A percentile compares a stretch with the other conserved stretches of the same genome.
Evolutionary conservation across 2,113 vertebrate species (phyloP).

Genomic region (Oreochromis aureus): DNA sequence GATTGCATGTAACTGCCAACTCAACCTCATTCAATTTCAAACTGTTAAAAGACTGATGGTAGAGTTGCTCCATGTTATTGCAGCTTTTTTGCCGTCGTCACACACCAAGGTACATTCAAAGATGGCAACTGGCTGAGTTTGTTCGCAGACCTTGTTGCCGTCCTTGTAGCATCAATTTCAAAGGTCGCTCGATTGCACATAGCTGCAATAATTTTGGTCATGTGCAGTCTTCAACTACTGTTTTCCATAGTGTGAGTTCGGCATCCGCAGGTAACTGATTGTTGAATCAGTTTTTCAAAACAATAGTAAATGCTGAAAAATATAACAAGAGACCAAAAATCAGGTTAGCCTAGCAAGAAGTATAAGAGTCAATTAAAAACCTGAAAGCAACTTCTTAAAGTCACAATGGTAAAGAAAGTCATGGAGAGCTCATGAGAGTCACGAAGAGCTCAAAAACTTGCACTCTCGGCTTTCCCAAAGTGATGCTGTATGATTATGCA

Average conservation of each 20-base stretch:
- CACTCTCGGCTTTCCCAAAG: neutral
- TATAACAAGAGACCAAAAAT: neutral
- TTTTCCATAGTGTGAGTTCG: fast-evolving
- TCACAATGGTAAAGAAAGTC: neutral
- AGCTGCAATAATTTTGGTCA: fast-evolving
- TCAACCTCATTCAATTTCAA: neutral
- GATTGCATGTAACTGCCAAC: neutral
- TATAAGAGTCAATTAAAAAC: neutral
- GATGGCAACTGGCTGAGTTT: neutral
- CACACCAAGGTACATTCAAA: neutral
- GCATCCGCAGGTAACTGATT: neutral
- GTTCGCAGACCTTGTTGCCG: neutral
- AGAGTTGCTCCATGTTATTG: neutral
- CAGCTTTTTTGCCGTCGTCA: fast-evolving
- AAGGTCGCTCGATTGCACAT: fast-evolving
- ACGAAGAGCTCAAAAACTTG: neutral
- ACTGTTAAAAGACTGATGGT: neutral
- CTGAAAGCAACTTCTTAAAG: neutral
- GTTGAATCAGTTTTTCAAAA: neutral
- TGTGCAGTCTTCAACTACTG: neutral
- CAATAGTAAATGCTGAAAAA: neutral
- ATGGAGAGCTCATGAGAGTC: neutral
- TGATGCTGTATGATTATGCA: neutral
- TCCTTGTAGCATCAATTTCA: neutral
- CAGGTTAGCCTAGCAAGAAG: neutral